Base-by-base conservation (phyloP, 2,113 vertebrate species). In the Corydoras sp. region DNA sequence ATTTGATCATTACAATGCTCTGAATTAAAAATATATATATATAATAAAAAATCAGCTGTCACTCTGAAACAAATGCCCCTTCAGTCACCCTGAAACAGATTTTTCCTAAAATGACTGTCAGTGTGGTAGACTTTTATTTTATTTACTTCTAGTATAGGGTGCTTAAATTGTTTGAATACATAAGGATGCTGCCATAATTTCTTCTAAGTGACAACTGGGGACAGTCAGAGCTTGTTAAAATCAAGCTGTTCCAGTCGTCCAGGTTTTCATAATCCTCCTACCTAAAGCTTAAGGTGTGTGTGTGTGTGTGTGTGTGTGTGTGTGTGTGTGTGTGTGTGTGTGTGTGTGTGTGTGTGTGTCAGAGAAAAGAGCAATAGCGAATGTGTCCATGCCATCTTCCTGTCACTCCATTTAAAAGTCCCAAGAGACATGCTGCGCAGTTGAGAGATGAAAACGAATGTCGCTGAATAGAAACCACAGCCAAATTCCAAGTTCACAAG, bases 401-500 rank as follows among this genome's bases (percentile, higher is more conserved):
- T 50, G 24, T 15, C 13, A 10, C 12, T 56, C 50, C 31, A 49
- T 55, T 51, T 55, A 35, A 48, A 56, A 50, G 31, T 12, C 18
- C 30, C 0, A 10, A 55, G 49, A 61, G 31, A 51, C 48, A 18
- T 54, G 48, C 48, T 35, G 13, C 1, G 51, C 51, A 56, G 14
- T n/a, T 35, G 10, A 13, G 8, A 55, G 50, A 53, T 13, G 30
- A 24, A 56, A 64, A 4, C 43, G 9, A 68, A 68, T 48, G 53
- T 61, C 63, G 53, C 48, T 73, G 64, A 73, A 63, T 73, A 66
- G 43, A 62, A 61, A 48, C 71, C 30, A 18, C 64, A 32, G 58
- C 31, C 64, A 73, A 74, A 62, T 74, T 31, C 50, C 49, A 54
- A 48, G 35, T 62, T 74, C 58, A 11, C 65, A 62, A 74, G 55